A percentile compares a stretch with the other conserved stretches of the same genome.
Evolutionary conservation across 1,140 invertebrate genomes (phyloP).

Genomic region (Druon quercuslanigerum): DNA sequence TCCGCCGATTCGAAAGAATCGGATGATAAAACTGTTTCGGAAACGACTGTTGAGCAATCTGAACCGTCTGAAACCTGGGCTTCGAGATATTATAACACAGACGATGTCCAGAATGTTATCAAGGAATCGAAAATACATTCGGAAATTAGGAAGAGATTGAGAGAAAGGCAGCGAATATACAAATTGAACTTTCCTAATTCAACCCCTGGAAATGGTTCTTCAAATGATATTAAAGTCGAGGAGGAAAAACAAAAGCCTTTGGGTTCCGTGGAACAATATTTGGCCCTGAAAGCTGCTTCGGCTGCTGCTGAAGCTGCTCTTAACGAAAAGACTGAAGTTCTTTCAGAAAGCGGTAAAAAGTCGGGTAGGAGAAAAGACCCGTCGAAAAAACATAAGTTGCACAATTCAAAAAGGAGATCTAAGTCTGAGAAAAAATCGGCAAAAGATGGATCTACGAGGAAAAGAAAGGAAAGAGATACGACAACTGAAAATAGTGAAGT

Average conservation of each 20-base stretch:
- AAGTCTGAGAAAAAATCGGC: constrained; percentile 7
- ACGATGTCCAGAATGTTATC: constrained; percentile 73
- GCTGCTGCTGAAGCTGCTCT: not conserved
- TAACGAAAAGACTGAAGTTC: not conserved
- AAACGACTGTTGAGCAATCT: constrained; percentile 29
- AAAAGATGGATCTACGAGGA: not conserved
- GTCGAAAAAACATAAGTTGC: not conserved
- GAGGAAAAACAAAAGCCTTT: constrained; percentile 57
- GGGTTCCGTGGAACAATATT: constrained; percentile 72
- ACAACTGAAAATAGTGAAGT: not conserved
- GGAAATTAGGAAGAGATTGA: constrained; percentile 71
- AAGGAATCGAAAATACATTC: constrained; percentile 75
- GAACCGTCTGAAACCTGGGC: constrained; percentile 69
- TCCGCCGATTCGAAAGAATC: constrained; percentile 22
- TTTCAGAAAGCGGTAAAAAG: not conserved
- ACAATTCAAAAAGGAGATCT: not conserved
- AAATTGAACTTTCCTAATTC: constrained; percentile 65
- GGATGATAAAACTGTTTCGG: constrained; percentile 25
- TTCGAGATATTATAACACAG: constrained; percentile 71
- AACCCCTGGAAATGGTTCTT: constrained; percentile 41
- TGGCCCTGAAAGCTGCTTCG: constrained; percentile 64
- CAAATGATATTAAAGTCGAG: constrained; percentile 43
- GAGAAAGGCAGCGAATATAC: constrained; percentile 68
- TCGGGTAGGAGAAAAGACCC: not conserved
- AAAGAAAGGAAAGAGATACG: not conserved